A percentile compares a stretch with the other conserved stretches of the same genome.
Evolutionary conservation across 2,797 vertebrate species (phyloP).

Genomic region (Gallinago stenura): DNA sequence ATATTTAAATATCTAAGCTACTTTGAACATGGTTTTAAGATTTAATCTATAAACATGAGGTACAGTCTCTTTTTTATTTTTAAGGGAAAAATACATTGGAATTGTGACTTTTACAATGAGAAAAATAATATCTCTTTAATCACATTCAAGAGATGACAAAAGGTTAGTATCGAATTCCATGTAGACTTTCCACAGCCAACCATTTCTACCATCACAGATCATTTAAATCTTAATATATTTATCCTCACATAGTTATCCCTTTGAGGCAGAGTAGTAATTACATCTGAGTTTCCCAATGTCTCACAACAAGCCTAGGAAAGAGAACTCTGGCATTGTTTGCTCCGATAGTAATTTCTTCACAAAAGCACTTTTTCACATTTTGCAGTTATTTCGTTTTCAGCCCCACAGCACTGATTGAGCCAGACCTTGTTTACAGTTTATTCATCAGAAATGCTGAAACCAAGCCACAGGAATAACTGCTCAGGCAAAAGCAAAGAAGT

Average conservation of each 20-base stretch:
- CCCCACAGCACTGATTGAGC: neutral
- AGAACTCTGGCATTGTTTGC: conserved; percentile 8
- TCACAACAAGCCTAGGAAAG: conserved; percentile 28
- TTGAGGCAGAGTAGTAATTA: conserved; percentile 20
- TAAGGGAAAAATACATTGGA: neutral
- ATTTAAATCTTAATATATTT: conserved; percentile 26
- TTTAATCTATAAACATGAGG: neutral
- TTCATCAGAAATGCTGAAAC: neutral
- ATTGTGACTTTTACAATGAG: neutral
- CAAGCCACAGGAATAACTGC: neutral
- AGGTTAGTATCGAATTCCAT: neutral
- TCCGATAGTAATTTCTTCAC: neutral
- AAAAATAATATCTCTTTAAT: neutral
- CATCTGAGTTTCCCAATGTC: conserved; percentile 2
- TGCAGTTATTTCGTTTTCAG: neutral
- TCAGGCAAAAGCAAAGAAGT: neutral
- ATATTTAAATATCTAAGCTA: neutral
- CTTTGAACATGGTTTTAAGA: neutral
- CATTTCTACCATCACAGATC: neutral
- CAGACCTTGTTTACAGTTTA: conserved; percentile 35
- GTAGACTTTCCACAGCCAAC: neutral
- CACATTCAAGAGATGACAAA: conserved; percentile 8
- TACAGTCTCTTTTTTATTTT: neutral
- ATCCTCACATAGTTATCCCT: conserved; percentile 10
- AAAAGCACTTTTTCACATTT: neutral